A percentile compares a stretch with the other conserved stretches of the same genome.
Evolutionary conservation across 1,140 invertebrate species (phyloP).

Genomic region (Reticulitermes speratus): DNA sequence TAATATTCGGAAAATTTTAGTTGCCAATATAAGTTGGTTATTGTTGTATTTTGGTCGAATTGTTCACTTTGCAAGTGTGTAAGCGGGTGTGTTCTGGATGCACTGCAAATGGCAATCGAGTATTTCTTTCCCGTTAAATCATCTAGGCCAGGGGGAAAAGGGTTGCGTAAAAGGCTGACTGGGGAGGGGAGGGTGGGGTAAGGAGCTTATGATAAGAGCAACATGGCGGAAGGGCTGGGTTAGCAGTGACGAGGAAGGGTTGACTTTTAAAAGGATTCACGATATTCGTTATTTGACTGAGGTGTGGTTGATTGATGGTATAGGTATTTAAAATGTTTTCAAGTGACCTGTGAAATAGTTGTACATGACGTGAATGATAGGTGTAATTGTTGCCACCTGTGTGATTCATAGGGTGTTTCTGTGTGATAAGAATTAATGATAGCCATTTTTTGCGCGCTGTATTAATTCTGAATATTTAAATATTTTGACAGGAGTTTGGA

Average conservation of each 20-base stretch:
- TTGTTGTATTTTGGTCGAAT: not conserved
- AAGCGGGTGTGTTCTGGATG: not conserved
- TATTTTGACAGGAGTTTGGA: constrained; percentile 14
- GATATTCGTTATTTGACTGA: constrained; percentile 45
- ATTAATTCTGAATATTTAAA: not conserved
- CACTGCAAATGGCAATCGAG: not conserved
- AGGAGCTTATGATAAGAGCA: constrained; percentile 28
- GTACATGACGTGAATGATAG: not conserved
- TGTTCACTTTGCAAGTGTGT: not conserved
- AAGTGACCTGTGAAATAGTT: not conserved
- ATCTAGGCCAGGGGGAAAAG: constrained; percentile 31
- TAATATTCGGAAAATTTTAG: constrained; percentile 28
- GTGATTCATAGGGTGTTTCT: constrained; percentile 22
- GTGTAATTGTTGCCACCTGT: constrained; percentile 20
- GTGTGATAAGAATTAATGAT: not conserved
- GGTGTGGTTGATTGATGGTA: constrained; percentile 30
- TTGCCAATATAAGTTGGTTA: not conserved
- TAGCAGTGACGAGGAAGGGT: constrained; percentile 5
- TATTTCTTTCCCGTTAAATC: constrained; percentile 21
- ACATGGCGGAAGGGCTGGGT: constrained; percentile 29
- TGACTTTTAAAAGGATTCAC: not conserved
- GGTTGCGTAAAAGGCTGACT: constrained; percentile 28
- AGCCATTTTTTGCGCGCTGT: not conserved
- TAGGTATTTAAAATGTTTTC: not conserved
- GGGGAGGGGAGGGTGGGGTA: constrained; percentile 22